Evolutionary conservation across 2,888 invertebrate species (phyloP), one percentile per base, ranked within the genome.

Genomic region (Drosophila mulleri): DNA sequence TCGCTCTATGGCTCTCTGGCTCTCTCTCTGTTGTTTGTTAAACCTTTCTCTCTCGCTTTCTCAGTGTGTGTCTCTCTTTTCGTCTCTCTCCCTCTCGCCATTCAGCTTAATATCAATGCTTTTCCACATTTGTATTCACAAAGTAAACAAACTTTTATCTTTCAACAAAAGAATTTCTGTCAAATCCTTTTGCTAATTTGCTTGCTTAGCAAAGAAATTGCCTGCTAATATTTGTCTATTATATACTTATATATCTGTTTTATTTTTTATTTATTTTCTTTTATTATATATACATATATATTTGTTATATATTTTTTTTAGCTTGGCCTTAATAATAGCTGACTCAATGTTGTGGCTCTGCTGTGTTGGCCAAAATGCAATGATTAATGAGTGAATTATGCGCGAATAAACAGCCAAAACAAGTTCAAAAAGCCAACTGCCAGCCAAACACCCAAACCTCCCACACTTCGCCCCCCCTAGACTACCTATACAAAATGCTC

Each of bases 321-420:
- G 74, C 7, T 20, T 42, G 60, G 63, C 61, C 66, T 52, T 63
- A 52, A 67, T 56, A 62, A 63, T 63, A 71, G 66, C 87, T 8
- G 52, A 63, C 57, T 58, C 53, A 59, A 65, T 63, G 65, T 63
- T 79, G 72, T 79, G 48, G 80, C 48, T 76, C 80, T 84, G 88
- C 76, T 84, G 75, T 75, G 72, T 69, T 74, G 83, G 89, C 82
- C 86, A 89, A 84, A 88, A 76, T 86, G 82, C 87, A 83, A 88
- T 88, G 88, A 88, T 88, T 88, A 88, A 88, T 88, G 88, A 88
- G 88, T 89, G 88, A 88, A 88, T 88, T 88, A 90, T 88, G 88
- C 90, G 88, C 88, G 90, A 90, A 88, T 88, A 88, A 90, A 89
- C 88, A 90, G 88, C 71, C 76, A 84, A 87, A 75, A 75, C 84